phyloP scores from a whole-genome alignment of 92 coral and sea anemone genomes.

The Epizoanthus illoricatus region DNA sequence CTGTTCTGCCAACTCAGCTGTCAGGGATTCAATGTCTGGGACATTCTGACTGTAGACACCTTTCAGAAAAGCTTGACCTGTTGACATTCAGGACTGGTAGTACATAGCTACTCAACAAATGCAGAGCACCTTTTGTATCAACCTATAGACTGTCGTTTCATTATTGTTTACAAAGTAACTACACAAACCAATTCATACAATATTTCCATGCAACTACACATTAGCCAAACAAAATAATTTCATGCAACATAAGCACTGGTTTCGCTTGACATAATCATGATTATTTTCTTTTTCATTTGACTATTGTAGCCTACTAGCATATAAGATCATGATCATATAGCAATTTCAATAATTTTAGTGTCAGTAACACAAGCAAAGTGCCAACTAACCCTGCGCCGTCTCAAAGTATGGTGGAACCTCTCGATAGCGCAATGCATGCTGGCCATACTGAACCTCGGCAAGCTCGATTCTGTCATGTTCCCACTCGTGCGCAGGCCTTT shows the following conservation, averaged over 20 bases:
- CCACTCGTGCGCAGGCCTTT: conserved; percentile 88
- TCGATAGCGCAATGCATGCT: conserved; percentile 83
- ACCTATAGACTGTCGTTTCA: too few relatives aligned
- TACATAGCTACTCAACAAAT: too few relatives aligned
- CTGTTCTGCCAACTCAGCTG: conserved; percentile 82
- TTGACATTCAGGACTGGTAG: background rate
- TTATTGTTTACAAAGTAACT: too few relatives aligned
- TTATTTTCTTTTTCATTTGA: too few relatives aligned
- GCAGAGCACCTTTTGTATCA: too few relatives aligned
- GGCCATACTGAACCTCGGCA: conserved; percentile 95
- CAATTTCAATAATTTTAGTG: background rate
- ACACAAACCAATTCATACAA: too few relatives aligned
- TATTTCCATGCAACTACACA: too few relatives aligned
- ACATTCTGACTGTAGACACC: conserved; percentile 60
- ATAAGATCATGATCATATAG: background rate
- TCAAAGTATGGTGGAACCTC: conserved; percentile 99
- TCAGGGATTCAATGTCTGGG: conserved; percentile 77
- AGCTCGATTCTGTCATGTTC: conserved; percentile 97
- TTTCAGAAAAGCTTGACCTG: conserved; percentile 90
- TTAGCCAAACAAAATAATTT: too few relatives aligned
- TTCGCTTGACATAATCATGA: too few relatives aligned
- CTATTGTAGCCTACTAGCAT: background rate
- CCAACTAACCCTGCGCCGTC: conserved; percentile 78
- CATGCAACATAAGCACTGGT: too few relatives aligned
- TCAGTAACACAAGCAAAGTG: background rate